Percentiles rank a stretch among this genome's conserved stretches.
These are phyloP conservation scores for Pelagia noctiluca DNA, from an alignment of 30 jellyfish, hydroid and myxozoan species.

Conservation along the genomic window DNA sequence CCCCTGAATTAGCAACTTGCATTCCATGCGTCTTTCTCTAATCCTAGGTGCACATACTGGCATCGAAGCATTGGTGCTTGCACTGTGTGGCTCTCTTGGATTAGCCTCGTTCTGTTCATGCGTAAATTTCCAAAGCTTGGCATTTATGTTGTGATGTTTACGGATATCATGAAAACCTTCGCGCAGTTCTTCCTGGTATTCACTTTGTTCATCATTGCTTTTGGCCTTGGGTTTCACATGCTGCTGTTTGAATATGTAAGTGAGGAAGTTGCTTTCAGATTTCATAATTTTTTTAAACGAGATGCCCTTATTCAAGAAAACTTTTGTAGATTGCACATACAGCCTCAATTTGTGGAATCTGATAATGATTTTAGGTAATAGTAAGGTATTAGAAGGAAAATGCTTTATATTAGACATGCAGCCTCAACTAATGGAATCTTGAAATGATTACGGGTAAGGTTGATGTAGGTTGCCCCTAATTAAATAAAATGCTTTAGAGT, in stretches of 20 bases:
- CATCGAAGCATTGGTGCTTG: conserved; percentile 98
- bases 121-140: conserved; percentile 98
- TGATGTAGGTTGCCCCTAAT: too few species aligned
- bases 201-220: conserved; percentile 91
- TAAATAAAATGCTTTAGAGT: too few species aligned
- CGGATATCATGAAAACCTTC: conserved; percentile 92
- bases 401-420: too few species aligned
- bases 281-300: too few species aligned
- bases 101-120: conserved; percentile 95
- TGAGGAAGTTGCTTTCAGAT: not conserved
- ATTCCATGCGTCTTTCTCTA: not conserved
- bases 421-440: too few species aligned
- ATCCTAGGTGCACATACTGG: conserved; percentile 83
- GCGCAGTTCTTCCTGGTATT: conserved; percentile 93
- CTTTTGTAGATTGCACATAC: too few species aligned
- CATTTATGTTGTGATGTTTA: conserved; percentile 97
- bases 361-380: too few species aligned
- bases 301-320: too few species aligned
- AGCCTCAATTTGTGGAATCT: too few species aligned
- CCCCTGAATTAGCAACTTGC: too few species aligned
- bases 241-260: conserved; percentile 85
- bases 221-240: conserved; percentile 98
- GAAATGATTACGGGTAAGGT: too few species aligned
- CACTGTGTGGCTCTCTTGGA: conserved; percentile 97
- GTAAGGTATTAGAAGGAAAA: too few species aligned